Evolutionary conservation across 2,113 vertebrate genomes (phyloP).

Genomic region (Raja brachyura): DNA sequence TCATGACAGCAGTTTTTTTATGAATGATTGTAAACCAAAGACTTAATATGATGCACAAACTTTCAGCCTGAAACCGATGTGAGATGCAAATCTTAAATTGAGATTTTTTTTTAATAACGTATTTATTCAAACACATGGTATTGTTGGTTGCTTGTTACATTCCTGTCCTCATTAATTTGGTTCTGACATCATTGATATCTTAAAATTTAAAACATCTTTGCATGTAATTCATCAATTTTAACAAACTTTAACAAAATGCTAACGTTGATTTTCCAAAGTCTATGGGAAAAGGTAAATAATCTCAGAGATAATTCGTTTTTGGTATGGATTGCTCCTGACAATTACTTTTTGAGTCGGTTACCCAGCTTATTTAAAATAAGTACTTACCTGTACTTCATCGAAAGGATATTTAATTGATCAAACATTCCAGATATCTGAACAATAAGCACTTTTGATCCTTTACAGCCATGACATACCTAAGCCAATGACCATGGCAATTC

Average conservation of each 20-base stretch:
- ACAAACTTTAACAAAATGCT: background rate
- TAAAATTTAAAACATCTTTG: background rate
- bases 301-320: background rate
- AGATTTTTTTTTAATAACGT: slow-evolving; percentile 10
- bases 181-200: background rate
- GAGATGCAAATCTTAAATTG: background rate
- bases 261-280: background rate
- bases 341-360: background rate
- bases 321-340: background rate
- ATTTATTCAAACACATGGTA: background rate
- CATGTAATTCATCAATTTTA: background rate
- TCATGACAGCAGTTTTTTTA: slow-evolving; percentile 14
- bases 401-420: background rate
- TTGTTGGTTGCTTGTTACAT: background rate
- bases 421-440: background rate
- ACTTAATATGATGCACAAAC: background rate
- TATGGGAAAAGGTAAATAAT: background rate
- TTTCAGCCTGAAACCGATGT: background rate
- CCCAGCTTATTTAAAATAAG: background rate
- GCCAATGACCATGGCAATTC: background rate
- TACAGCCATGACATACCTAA: background rate
- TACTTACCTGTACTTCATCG: background rate
- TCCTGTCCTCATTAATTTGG: background rate
- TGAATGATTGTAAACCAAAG: slow-evolving; percentile 1
- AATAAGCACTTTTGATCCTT: background rate